Evolutionary conservation across 2,113 vertebrate genomes (phyloP).

Genomic region (Brachypodius melanocephalos): DNA sequence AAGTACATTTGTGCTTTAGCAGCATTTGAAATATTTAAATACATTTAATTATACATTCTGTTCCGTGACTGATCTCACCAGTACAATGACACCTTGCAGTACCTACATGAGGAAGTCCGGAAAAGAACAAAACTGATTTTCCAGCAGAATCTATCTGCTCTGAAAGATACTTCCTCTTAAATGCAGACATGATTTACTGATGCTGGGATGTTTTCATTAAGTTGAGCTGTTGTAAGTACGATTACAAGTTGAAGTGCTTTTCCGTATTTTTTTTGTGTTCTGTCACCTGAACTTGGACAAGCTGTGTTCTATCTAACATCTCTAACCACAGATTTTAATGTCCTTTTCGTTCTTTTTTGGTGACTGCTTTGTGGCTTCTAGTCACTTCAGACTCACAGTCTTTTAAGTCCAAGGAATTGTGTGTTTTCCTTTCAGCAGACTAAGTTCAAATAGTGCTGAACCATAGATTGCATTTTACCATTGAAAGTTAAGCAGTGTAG

Average conservation of each 20-base stretch:
- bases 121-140: background rate
- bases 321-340: background rate
- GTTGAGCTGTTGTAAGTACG: background rate
- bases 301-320: background rate
- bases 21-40: constrained; percentile 5
- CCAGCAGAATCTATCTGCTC: background rate
- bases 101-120: background rate
- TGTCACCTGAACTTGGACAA: background rate
- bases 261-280: background rate
- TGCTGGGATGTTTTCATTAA: background rate
- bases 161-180: background rate
- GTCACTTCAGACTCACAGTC: background rate
- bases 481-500: background rate
- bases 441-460: background rate
- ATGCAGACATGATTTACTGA: background rate
- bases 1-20: background rate
- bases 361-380: background rate
- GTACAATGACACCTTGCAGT: constrained; percentile 13
- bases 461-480: background rate
- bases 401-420: background rate
- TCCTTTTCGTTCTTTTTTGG: background rate
- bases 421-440: background rate
- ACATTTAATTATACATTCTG: background rate
- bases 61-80: background rate
- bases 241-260: background rate